phyloP scores from a whole-genome alignment of 2,113 vertebrate genomes.

The Aspidoscelis tigris region DNA sequence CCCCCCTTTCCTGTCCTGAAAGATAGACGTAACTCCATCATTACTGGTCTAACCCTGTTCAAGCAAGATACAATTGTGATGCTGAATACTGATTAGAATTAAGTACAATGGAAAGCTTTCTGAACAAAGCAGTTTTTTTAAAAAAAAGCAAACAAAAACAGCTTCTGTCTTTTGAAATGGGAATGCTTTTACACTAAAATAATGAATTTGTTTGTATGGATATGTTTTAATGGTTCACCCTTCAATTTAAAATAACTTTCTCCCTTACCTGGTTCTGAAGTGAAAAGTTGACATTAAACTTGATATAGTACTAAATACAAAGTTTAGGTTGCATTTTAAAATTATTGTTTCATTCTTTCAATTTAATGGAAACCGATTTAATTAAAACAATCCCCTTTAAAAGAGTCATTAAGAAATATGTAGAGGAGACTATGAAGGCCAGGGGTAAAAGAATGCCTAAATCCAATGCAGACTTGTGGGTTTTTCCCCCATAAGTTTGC shows the following conservation, averaged over 20 bases:
- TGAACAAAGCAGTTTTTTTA: slow-evolving; percentile 4
- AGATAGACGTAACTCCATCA: not conserved
- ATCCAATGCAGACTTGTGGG: not conserved
- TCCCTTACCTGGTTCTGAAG: slow-evolving; percentile 45
- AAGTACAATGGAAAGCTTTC: slow-evolving; percentile 26
- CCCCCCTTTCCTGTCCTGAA: not conserved
- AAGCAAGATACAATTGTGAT: slow-evolving; percentile 20
- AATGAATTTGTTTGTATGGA: slow-evolving; percentile 9
- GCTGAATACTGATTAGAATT: slow-evolving; percentile 36
- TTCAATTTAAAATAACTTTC: slow-evolving; percentile 29
- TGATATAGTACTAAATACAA: not conserved
- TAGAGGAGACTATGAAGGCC: not conserved
- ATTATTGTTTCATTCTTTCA: not conserved
- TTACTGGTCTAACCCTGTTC: not conserved
- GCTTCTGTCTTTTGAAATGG: not conserved
- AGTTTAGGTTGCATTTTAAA: slow-evolving; percentile 2
- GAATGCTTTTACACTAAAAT: slow-evolving; percentile 33
- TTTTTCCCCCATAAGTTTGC: not conserved
- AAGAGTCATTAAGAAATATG: no score
- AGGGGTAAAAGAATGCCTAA: not conserved
- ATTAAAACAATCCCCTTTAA: not conserved
- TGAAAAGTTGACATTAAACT: slow-evolving; percentile 56
- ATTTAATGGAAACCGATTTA: not conserved
- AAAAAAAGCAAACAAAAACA: not conserved
- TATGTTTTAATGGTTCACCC: slow-evolving; percentile 57